Conservation (phyloP, 2,113 vertebrate genomes). For the Rissa tridactyla region DNA sequence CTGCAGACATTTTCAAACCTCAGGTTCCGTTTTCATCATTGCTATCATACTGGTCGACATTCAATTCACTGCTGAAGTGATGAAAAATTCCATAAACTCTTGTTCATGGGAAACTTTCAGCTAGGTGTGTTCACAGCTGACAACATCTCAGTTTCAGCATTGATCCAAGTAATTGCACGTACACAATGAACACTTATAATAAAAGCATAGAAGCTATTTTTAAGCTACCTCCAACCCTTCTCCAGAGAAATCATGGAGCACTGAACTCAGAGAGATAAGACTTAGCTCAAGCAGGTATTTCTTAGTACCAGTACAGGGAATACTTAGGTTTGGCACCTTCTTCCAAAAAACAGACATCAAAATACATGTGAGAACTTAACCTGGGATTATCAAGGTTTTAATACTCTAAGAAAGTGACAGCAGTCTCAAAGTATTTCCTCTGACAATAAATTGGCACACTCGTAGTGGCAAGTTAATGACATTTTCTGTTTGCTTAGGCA, state of each 20-base stretch:
- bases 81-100: background rate
- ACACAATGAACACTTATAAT: background rate
- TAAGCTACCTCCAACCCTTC: background rate
- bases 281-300: background rate
- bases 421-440: background rate
- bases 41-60: background rate
- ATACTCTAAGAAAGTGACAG: background rate
- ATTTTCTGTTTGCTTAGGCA: constrained; percentile 57
- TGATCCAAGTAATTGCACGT: background rate
- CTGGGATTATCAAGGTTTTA: background rate
- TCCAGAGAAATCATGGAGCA: background rate
- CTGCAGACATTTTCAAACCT: background rate
- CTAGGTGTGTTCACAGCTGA: background rate
- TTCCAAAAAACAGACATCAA: background rate
- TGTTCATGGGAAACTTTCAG: background rate
- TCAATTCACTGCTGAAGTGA: background rate
- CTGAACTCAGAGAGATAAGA: background rate
- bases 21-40: background rate
- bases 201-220: background rate
- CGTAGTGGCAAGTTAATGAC: background rate
- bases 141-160: background rate
- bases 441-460: background rate
- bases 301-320: background rate
- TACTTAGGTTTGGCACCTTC: background rate
- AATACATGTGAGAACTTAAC: background rate